Percentiles rank a stretch among this genome's conserved stretches.
These are phyloP conservation scores for Uloborus diversus DNA, from an alignment of 1,140 invertebrate genomes.

Conservation along the genomic window DNA sequence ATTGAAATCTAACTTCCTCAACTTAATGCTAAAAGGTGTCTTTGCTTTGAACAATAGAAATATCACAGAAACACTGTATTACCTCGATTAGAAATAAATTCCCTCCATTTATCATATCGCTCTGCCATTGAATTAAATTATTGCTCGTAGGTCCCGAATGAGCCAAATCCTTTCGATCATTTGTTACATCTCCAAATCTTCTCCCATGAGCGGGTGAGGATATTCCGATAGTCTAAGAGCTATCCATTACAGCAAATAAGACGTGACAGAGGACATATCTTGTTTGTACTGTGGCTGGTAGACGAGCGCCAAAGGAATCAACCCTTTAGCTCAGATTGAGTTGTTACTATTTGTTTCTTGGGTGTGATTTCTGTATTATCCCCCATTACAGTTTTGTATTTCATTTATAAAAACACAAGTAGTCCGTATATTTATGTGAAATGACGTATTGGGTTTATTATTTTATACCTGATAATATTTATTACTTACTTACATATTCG, in stretches of 20 bases:
- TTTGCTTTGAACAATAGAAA: no score
- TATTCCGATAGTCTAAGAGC: not conserved
- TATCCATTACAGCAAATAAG: conserved; percentile 37
- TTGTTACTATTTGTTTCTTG: not conserved
- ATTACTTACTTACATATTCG: no score
- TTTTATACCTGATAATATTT: no score
- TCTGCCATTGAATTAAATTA: conserved; percentile 12
- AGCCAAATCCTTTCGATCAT: conserved; percentile 12
- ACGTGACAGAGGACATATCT: conserved; percentile 34
- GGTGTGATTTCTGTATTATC: no score
- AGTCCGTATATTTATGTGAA: no score
- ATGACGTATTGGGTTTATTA: no score
- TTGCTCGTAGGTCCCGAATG: not conserved
- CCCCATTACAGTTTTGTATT: no score
- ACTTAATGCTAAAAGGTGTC: no score
- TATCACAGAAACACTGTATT: no score
- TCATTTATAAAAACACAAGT: no score
- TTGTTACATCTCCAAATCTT: conserved; percentile 4
- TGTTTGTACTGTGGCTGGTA: conserved; percentile 9
- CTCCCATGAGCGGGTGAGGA: not conserved
- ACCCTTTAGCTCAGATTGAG: conserved; percentile 26
- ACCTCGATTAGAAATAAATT: no score
- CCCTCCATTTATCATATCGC: not conserved
- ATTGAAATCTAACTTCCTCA: no score
- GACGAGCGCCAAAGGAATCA: not conserved